A percentile compares a stretch with the other conserved stretches of the same genome.
phyloP scores from a whole-genome alignment of 1,140 invertebrate genomes.

The Coenobita brevimanus region DNA sequence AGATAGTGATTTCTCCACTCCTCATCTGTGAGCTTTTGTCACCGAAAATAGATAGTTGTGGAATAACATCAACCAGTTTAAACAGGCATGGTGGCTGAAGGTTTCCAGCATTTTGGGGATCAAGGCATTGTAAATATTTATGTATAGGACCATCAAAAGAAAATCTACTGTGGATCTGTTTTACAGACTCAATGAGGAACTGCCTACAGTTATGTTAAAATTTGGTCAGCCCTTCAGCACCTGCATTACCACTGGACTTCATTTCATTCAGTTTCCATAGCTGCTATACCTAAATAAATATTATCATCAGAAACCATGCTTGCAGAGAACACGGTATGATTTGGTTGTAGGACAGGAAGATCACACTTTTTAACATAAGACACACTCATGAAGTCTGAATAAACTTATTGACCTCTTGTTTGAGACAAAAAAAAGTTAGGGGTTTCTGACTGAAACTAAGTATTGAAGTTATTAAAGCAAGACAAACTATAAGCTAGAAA shows the following conservation, averaged over 20 bases:
- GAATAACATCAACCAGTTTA: neutral
- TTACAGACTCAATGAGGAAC: conserved; percentile 39
- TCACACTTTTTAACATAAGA: neutral
- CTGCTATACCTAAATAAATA: neutral
- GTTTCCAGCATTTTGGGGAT: conserved; percentile 31
- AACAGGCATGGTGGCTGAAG: neutral
- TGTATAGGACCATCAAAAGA: conserved; percentile 21
- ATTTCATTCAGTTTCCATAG: conserved; percentile 26
- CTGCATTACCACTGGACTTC: neutral
- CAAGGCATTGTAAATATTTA: conserved; percentile 14
- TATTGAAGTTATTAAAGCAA: conserved; percentile 4
- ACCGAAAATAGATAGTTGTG: conserved; percentile 25
- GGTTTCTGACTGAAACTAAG: neutral
- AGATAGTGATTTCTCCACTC: conserved; percentile 41
- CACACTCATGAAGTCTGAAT: neutral
- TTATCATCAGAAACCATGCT: neutral
- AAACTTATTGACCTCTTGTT: neutral
- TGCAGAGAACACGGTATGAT: neutral
- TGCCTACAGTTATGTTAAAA: neutral
- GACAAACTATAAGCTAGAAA: neutral
- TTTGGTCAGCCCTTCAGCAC: neutral
- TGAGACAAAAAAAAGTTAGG: neutral
- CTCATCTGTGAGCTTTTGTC: conserved; percentile 24
- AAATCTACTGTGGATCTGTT: conserved; percentile 39
- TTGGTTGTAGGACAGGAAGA: neutral